A percentile compares a stretch with the other conserved stretches of the same genome.
phyloP scores from a whole-genome alignment of 1,140 invertebrate genomes.

The Drosophila fuyamai region DNA sequence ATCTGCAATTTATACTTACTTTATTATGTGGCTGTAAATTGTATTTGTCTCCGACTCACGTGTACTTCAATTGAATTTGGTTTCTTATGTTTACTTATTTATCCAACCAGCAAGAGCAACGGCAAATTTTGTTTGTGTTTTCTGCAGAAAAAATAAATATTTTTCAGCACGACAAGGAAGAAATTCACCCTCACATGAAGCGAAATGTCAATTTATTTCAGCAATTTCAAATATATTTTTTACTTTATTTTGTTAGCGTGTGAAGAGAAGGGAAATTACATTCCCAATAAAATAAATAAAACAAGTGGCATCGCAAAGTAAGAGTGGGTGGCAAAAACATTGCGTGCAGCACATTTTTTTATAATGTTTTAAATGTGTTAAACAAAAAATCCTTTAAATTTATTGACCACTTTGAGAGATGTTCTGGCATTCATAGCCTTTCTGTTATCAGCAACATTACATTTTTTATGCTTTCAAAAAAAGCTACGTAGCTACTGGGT shows the following conservation, averaged over 20 bases:
- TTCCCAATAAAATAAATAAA: constrained; percentile 35
- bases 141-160: constrained; percentile 17
- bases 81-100: constrained; percentile 44
- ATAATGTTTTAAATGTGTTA: constrained; percentile 37
- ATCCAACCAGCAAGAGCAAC: constrained; percentile 19
- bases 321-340: constrained; percentile 7
- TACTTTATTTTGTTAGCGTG: constrained; percentile 18
- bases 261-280: constrained; percentile 19
- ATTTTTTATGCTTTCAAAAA: background rate
- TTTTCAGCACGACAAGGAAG: constrained; percentile 11
- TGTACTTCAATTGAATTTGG: constrained; percentile 36
- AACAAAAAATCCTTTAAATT: constrained; percentile 43
- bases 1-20: background rate
- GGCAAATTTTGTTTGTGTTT: constrained; percentile 31
- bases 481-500: background rate
- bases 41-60: constrained; percentile 23
- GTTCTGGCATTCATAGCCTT: constrained; percentile 15
- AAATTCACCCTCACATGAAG: constrained; percentile 14
- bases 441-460: constrained; percentile 5
- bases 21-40: constrained; percentile 8
- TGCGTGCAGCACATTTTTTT: constrained; percentile 27
- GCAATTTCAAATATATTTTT: constrained; percentile 30
- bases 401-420: constrained; percentile 43
- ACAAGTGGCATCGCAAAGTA: constrained; percentile 5
- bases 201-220: constrained; percentile 58